A percentile compares a stretch with the other conserved stretches of the same genome.
These are phyloP conservation scores for Chaitophorus viminalis DNA, from an alignment of 2,888 invertebrate species.

Conservation along the genomic window DNA sequence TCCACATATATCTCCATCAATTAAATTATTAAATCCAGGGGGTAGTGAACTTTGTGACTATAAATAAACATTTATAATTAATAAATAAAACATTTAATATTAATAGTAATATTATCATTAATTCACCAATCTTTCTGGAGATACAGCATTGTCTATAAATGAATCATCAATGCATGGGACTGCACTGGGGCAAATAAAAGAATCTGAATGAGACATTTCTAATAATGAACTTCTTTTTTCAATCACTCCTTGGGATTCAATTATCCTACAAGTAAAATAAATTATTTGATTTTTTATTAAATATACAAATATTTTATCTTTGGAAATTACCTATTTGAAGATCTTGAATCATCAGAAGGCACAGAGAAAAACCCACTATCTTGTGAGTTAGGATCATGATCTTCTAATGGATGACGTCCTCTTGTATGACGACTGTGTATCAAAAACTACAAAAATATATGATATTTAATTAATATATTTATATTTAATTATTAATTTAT, in stretches of 20 bases:
- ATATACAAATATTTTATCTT: neutral
- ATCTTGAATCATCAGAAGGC: constrained; percentile 64
- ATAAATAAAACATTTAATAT: neutral
- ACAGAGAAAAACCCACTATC: constrained; percentile 71
- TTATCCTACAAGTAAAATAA: constrained; percentile 31
- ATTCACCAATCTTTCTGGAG: constrained; percentile 53
- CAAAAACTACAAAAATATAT: constrained; percentile 24
- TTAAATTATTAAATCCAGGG: constrained; percentile 23
- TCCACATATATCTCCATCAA: constrained; percentile 52
- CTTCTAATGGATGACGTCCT: constrained; percentile 69
- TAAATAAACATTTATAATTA: neutral
- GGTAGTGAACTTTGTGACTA: constrained; percentile 53
- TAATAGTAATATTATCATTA: neutral
- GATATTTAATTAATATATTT: neutral
- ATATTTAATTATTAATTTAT: too few relatives aligned
- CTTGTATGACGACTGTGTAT: constrained; percentile 40
- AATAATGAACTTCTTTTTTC: constrained; percentile 30
- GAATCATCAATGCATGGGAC: constrained; percentile 13
- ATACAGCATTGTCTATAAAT: constrained; percentile 32
- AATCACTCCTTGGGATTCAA: constrained; percentile 17
- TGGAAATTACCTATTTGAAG: constrained; percentile 40
- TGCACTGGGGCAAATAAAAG: neutral
- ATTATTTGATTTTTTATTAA: neutral
- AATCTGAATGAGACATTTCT: constrained; percentile 5
- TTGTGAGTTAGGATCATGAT: constrained; percentile 71